Evolutionary conservation across 2,797 vertebrate species (phyloP).

Genomic region (Anisognathus igniventris): DNA sequence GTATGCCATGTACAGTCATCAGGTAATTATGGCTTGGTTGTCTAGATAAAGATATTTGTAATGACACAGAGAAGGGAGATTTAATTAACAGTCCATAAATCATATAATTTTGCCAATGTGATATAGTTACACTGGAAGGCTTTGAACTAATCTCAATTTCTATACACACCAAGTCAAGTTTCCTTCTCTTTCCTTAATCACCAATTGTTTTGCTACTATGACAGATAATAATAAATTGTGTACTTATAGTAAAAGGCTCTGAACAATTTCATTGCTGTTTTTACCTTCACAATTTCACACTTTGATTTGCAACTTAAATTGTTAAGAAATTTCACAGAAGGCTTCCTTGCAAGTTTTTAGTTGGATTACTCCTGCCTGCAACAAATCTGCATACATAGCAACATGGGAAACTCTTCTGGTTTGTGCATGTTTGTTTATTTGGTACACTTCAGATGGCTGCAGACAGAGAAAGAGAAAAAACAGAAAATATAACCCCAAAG

Average conservation of each 20-base stretch:
- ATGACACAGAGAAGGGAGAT: background rate
- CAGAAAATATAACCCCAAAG: background rate
- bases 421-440: background rate
- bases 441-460: background rate
- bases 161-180: background rate
- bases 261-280: background rate
- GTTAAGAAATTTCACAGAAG: background rate
- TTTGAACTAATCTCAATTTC: background rate
- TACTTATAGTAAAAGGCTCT: background rate
- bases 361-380: background rate
- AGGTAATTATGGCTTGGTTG: background rate
- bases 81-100: background rate
- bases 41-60: background rate
- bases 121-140: background rate
- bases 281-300: background rate
- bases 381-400: background rate
- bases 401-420: background rate
- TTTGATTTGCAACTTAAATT: background rate
- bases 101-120: background rate
- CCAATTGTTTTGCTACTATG: background rate
- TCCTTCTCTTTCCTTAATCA: background rate
- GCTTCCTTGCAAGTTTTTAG: background rate
- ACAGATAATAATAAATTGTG: background rate
- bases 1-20: background rate
- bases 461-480: background rate